Base-by-base conservation (phyloP, 2,888 invertebrate genomes). In the Stegophylla sp. region DNA sequence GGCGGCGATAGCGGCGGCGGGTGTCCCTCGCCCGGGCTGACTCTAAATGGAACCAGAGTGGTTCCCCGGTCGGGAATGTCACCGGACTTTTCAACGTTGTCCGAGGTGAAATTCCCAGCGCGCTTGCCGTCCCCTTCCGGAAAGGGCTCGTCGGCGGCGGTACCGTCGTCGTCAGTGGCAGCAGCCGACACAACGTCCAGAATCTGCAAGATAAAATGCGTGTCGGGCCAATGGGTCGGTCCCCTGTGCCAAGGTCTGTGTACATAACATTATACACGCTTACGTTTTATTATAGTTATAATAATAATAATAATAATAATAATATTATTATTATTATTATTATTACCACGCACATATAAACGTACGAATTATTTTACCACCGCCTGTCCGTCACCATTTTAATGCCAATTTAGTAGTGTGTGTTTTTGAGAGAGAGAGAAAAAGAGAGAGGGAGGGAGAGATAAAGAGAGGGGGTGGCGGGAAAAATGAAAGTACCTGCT, bases 191-290 rank as follows among this genome's bases (percentile, higher is more conserved):
- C 45, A 2, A 23, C 79, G 69, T 79, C 63, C 41, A 88, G 93
- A 41, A 89, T 93, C 79, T 94, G 94, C 87, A 94, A 94, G 87
- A 93, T 94, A 83, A 93, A 94, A 86, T 94, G 94, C 86, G 91
- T 94, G 82, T 92, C 92, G 85, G 94, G 94, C 66, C 91, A 92
- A 86, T 94, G 94, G 94, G 92, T 93, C 61, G 94, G 94, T 3
- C 94, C 94, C 0, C 88, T 94, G 26, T 94, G 94, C 86, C 92
- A 91, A 89, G 93, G 93, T 93, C 88, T 88, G 84, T 64, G 34
- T 28, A 64, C 10, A 23, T 20, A 10, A 10, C 45, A 17, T 45
- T 26, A 56, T 45, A 26, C n/a, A 17, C 0, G n/a, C 13, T 34
- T 34, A 34, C 34, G 34, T 34, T 34, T 34, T 34, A 34, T 7